Evolutionary conservation across 1,140 invertebrate genomes (phyloP).

Genomic region (Listronotus oregonensis): DNA sequence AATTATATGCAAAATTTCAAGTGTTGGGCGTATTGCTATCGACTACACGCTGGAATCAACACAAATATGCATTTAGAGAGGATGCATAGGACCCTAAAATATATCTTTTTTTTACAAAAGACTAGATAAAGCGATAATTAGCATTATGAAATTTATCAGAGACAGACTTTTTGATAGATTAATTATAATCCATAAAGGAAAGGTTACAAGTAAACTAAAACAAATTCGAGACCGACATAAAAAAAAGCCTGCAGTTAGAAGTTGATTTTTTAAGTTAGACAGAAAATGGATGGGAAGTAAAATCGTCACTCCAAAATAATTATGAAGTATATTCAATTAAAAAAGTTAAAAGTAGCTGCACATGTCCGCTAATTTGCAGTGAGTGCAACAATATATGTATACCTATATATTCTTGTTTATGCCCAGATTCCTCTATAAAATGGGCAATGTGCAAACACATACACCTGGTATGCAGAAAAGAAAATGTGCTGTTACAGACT

Average conservation of each 20-base stretch:
- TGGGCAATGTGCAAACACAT: too few relatives aligned
- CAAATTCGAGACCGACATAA: neutral
- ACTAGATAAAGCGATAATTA: neutral
- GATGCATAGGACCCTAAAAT: conserved; percentile 1
- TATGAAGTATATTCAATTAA: too few relatives aligned
- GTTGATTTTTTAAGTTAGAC: too few relatives aligned
- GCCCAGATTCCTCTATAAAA: too few relatives aligned
- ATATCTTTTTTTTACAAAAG: neutral
- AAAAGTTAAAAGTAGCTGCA: too few relatives aligned
- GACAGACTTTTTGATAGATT: conserved; percentile 5
- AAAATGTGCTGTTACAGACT: too few relatives aligned
- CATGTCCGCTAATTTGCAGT: too few relatives aligned
- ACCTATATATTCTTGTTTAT: neutral
- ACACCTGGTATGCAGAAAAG: too few relatives aligned
- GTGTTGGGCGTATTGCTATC: conserved; percentile 8
- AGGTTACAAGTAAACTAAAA: conserved; percentile 1
- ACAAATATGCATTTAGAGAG: conserved; percentile 14
- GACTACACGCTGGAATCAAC: conserved; percentile 3
- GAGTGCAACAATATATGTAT: neutral
- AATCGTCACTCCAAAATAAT: too few relatives aligned
- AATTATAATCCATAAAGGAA: conserved; percentile 8
- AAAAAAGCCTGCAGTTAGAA: neutral
- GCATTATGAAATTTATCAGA: conserved; percentile 7
- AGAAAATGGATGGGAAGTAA: too few relatives aligned
- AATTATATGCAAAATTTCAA: conserved; percentile 2